Evolutionary conservation across 1,140 invertebrate genomes (phyloP), one percentile per base, ranked within the genome.

Genomic region (Scaptomyza graminum): DNA sequence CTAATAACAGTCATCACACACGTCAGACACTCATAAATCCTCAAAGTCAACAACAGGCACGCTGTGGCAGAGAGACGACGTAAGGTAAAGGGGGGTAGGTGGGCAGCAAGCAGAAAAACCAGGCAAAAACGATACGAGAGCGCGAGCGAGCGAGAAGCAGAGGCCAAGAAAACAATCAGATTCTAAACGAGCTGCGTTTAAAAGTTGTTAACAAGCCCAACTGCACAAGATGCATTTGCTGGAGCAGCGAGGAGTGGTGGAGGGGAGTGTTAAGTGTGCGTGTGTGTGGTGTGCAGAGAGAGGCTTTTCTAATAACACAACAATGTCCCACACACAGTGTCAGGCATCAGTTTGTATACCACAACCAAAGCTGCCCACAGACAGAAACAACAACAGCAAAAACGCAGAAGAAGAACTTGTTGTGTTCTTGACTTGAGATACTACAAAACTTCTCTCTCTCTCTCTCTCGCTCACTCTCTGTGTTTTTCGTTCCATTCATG

Each of bases 1-100:
- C 83, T 90, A 90, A 90, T 90, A 90, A 90, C 88, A 90, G 88
- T 90, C 88, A 90, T 90, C 88, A 84, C 83, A 88, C 79, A 89
- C 79, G 82, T 87, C 83, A 84, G 88, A 90, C 88, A 88, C 83
- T 90, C 82, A 90, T 90, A 90, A 90, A 90, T 90, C 79, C 89
- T 90, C 77, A 78, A 80, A 84, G 80, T 89, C 84, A 89, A 83
- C 84, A 83, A n/a, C n/a, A 88, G 76, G 56, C 78, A 72, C 31
- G 52, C 11, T 22, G 28, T 6, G 13, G 16, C 55, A 64, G 51
- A 44, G 63, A 43, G 25, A 44, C 25, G 18, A n/a, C n/a, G n/a
- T n/a, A n/a, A n/a, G n/a, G n/a, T n/a, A n/a, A n/a, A n/a, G n/a
- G n/a, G n/a, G n/a, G n/a, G n/a, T n/a, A n/a, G n/a, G n/a, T n/a